Percentiles rank a stretch among this genome's conserved stretches.
Conservation (phyloP, 2,113 vertebrate genomes). For the Kobus ellipsiprymnus region DNA sequence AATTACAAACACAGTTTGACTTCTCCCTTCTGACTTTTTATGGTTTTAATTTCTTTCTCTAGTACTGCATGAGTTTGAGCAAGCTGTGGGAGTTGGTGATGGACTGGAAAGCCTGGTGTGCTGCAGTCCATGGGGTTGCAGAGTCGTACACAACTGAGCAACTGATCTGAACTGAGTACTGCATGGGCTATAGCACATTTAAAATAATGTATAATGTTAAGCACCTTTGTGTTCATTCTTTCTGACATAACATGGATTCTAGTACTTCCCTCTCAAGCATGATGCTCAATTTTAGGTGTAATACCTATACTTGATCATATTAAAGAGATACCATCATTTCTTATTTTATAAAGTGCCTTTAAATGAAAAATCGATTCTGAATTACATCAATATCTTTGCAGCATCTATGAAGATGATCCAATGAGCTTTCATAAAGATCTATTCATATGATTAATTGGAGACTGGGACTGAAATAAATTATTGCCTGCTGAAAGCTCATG, state of each 20-base stretch:
- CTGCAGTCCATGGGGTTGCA: neutral
- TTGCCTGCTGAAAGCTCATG: neutral
- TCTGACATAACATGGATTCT: neutral
- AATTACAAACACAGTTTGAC: neutral
- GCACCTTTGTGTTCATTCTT: neutral
- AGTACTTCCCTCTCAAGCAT: neutral
- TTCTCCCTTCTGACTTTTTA: neutral
- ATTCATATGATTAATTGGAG: neutral
- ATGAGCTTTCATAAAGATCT: neutral
- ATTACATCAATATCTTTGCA: neutral
- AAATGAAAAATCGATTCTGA: neutral
- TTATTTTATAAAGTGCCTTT: neutral
- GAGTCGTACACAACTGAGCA: fast-evolving
- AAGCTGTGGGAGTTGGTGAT: neutral
- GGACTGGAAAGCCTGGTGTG: neutral
- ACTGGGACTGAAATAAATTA: neutral
- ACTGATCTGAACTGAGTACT: neutral
- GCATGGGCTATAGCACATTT: neutral
- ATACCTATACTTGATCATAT: neutral
- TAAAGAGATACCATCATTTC: neutral
- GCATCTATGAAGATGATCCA: neutral
- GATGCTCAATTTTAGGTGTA: neutral
- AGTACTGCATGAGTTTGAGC: neutral
- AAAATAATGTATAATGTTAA: neutral
- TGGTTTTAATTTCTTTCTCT: neutral